A percentile compares a stretch with the other conserved stretches of the same genome.
phyloP scores from a whole-genome alignment of 1,140 invertebrate genomes.

The Drosophila paulistorum region DNA sequence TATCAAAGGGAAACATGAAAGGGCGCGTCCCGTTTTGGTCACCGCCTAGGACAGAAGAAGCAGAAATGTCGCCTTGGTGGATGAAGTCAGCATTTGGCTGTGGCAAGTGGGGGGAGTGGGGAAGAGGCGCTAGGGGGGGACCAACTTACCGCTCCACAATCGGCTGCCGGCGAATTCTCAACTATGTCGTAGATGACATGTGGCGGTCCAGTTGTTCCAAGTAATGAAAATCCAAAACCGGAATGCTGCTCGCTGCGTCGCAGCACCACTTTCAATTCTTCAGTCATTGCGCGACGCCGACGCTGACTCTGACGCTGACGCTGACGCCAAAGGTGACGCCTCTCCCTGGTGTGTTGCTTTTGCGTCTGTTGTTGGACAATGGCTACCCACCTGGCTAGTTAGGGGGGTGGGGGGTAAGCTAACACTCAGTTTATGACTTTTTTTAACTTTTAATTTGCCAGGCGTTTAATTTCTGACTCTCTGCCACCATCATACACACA shows the following conservation, averaged over 20 bases:
- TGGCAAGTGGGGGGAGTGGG: not conserved
- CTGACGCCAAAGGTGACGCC: slow-evolving; percentile 7
- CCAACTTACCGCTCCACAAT: slow-evolving; percentile 92
- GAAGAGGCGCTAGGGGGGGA: not conserved
- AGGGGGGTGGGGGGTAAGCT: slow-evolving; percentile 26
- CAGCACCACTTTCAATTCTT: slow-evolving; percentile 92
- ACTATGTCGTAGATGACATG: slow-evolving; percentile 96
- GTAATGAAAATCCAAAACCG: slow-evolving; percentile 94
- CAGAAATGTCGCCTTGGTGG: slow-evolving; percentile 3
- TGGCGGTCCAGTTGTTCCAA: slow-evolving; percentile 93
- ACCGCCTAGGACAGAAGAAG: slow-evolving; percentile 7
- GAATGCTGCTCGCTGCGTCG: slow-evolving; percentile 88
- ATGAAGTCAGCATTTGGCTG: slow-evolving; percentile 17
- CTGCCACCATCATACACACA: slow-evolving; percentile 11
- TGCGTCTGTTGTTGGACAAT: slow-evolving; percentile 27
- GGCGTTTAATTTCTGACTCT: slow-evolving; percentile 38
- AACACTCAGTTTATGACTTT: slow-evolving; percentile 43
- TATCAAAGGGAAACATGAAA: not conserved
- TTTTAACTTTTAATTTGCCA: slow-evolving; percentile 42
- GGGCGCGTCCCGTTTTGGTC: slow-evolving; percentile 16
- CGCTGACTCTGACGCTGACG: slow-evolving; percentile 37
- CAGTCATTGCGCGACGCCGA: slow-evolving; percentile 86
- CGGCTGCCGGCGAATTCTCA: slow-evolving; percentile 94
- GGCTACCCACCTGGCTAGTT: slow-evolving; percentile 42
- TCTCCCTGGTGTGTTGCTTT: slow-evolving; percentile 36